Evolutionary conservation across 1,140 invertebrate species (phyloP), one percentile per base, ranked within the genome.

Genomic region (Pemphigus obesinymphae): DNA sequence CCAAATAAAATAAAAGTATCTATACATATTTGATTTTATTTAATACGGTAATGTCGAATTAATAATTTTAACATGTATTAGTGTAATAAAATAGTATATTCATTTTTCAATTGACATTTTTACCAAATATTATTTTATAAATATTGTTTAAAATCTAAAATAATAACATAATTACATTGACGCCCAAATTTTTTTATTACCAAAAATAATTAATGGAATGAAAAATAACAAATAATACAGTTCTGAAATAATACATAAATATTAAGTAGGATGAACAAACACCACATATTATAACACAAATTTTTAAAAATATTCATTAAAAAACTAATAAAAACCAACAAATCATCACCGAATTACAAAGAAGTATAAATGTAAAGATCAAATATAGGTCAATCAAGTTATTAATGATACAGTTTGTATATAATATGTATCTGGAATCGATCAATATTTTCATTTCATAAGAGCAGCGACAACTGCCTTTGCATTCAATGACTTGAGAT

Each of bases 401-500:
- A 50, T 73, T n/a, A 73, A 50, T 50, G 43, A 73, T 73, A 50
- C 26, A 20, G 43, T 31, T 73, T 73, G 45, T 29, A 48, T 73
- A 15, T 73, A 73, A 73, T 48, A 29, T 50, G 20, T 20, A 73
- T n/a, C n/a, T n/a, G n/a, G n/a, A n/a, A n/a, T 15, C 53, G 40
- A 58, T n/a, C 2, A 63, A 61, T 63, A 31, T 63, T 58, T 55
- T 88, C 86, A 98, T 88, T 98, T 99, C 93, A 99, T 97, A 45
- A 99, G 89, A 83, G 97, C 93, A 86, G 95, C 91, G 23, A 99
- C 97, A 37, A 99, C 97, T 80, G 98, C 96, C 86, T 96, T 96
- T 48, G 96, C 96, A 88, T 99, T 99, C 68, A 99, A 89, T 83
- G 95, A 96, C 86, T 98, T 97, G 76, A 99, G 89, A 89, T 99